Evolutionary conservation across 2,797 vertebrate genomes (phyloP).

Genomic region (Erethizon dorsatum): DNA sequence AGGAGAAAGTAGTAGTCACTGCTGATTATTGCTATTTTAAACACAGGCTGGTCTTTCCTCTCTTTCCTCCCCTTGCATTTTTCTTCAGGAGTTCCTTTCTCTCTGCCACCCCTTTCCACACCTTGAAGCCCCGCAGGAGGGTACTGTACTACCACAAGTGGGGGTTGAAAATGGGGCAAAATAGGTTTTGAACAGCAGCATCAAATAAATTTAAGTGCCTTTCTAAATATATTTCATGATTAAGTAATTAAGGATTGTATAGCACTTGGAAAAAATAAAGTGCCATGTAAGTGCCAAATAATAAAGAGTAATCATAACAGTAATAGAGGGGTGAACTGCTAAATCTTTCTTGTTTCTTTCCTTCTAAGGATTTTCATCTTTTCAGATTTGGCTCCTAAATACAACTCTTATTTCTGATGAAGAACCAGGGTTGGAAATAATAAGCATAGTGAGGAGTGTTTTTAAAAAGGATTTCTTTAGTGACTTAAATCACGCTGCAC

Average conservation of each 20-base stretch:
- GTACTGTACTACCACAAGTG: constrained; percentile 42
- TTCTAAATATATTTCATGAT: constrained; percentile 85
- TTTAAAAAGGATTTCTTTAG: background rate
- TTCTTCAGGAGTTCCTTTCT: constrained; percentile 64
- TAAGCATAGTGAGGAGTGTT: background rate
- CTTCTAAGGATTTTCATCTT: constrained; percentile 70
- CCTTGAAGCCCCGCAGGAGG: constrained; percentile 72
- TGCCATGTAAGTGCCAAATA: constrained; percentile 78
- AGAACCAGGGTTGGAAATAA: constrained; percentile 26
- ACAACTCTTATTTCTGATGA: constrained; percentile 66
- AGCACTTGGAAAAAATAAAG: constrained; percentile 84
- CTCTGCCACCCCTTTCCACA: constrained; percentile 37
- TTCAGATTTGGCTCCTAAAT: constrained; percentile 68
- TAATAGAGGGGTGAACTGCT: constrained; percentile 71
- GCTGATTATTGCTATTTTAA: constrained; percentile 82
- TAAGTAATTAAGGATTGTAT: constrained; percentile 85
- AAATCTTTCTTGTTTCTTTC: constrained; percentile 72
- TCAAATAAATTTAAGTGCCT: constrained; percentile 83
- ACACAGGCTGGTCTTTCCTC: constrained; percentile 64
- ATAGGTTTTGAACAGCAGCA: constrained; percentile 74
- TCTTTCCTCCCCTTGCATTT: constrained; percentile 71
- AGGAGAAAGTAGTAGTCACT: constrained; percentile 64
- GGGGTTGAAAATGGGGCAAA: constrained; percentile 71
- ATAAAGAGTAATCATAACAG: constrained; percentile 77
- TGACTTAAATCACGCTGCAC: background rate